Percentiles rank a stretch among this genome's conserved stretches.
phyloP scores from a whole-genome alignment of 2,888 invertebrate species.

The Trachelus stipa region DNA sequence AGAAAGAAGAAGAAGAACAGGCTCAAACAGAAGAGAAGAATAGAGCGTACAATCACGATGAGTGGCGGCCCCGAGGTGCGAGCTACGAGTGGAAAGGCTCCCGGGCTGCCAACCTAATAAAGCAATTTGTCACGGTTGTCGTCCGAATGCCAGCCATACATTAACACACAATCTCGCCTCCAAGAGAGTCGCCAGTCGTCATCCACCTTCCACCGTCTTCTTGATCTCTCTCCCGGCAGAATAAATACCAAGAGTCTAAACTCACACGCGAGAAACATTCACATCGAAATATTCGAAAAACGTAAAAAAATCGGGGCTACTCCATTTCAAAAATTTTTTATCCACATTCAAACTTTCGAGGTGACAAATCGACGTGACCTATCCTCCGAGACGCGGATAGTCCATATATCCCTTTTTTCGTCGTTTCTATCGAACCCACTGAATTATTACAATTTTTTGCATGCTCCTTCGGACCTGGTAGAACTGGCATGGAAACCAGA shows the following conservation, averaged over 20 bases:
- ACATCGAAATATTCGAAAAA: not conserved
- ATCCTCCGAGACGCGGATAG: not conserved
- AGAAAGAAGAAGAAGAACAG: slow-evolving; percentile 32
- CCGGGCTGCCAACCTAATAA: slow-evolving; percentile 65
- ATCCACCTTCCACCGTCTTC: slow-evolving; percentile 12
- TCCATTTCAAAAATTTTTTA: not conserved
- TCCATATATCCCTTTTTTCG: not conserved
- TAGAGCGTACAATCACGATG: slow-evolving; percentile 55
- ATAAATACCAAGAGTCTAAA: not conserved
- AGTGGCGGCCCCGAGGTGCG: slow-evolving; percentile 52
- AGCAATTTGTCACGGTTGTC: slow-evolving; percentile 67
- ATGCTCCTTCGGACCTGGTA: not conserved
- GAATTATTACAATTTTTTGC: slow-evolving; percentile 1
- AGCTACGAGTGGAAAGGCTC: slow-evolving; percentile 58
- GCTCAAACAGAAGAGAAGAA: slow-evolving; percentile 38
- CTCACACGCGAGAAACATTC: not conserved
- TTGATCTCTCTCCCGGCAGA: not conserved
- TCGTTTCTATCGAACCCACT: not conserved
- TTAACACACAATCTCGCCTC: slow-evolving; percentile 64
- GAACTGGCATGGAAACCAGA: not conserved
- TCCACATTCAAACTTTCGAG: not conserved
- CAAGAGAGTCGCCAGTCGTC: slow-evolving; percentile 42
- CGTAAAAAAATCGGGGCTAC: not conserved
- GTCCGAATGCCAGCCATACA: slow-evolving; percentile 65
- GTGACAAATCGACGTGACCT: not conserved